Evolutionary conservation across 2,797 vertebrate species (phyloP).

Genomic region (Loris lydekkerianus): DNA sequence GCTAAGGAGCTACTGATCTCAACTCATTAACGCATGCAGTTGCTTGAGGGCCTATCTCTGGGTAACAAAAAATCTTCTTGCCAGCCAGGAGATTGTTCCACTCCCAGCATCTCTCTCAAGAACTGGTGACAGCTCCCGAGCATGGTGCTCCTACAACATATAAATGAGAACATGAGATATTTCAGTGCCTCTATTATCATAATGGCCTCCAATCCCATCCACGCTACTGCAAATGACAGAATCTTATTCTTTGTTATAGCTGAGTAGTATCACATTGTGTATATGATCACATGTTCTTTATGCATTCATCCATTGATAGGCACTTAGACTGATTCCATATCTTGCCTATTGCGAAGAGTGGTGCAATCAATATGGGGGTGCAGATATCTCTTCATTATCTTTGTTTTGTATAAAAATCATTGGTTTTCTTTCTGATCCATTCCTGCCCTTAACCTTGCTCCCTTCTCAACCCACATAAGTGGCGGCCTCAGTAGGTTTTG

Average conservation of each 20-base stretch:
- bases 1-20: no score
- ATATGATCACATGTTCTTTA: not conserved
- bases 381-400: not conserved
- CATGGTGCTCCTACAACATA: no score
- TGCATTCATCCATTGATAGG: not conserved
- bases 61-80: no score
- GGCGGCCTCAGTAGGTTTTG: not conserved
- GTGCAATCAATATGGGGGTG: not conserved
- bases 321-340: not conserved
- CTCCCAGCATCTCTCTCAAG: no score
- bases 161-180: not conserved
- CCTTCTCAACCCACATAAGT: not conserved
- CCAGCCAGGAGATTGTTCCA: no score
- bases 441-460: not conserved
- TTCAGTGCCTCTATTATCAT: not conserved
- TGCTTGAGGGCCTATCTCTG: no score
- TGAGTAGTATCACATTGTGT: not conserved
- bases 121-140: no score
- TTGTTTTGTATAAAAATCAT: not conserved
- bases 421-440: not conserved
- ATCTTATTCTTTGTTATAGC: not conserved
- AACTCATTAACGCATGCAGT: no score
- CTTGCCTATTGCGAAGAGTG: not conserved
- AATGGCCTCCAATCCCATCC: not conserved
- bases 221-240: not conserved